These are phyloP conservation scores for Proisotoma minuta DNA, from an alignment of 2,888 invertebrate genomes.

Conservation along the genomic window DNA sequence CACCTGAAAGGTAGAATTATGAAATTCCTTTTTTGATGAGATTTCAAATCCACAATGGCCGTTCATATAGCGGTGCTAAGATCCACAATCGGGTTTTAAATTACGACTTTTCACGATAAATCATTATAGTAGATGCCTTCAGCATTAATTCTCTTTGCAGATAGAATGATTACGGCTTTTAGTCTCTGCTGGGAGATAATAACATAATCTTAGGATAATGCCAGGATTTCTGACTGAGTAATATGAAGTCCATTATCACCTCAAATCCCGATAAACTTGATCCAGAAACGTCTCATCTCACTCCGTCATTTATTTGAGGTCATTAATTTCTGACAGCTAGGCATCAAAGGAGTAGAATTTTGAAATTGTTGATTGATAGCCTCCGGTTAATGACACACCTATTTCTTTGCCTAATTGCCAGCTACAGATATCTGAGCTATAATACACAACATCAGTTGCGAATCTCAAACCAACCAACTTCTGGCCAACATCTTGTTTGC, in stretches of 20 bases:
- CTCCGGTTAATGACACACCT: neutral
- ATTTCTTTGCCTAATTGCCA: too few species aligned
- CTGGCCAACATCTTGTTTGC: too few species aligned
- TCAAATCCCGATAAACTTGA: neutral
- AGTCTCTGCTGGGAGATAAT: neutral
- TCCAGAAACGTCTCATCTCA: neutral
- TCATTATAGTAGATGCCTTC: conserved; percentile 8
- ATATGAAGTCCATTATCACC: conserved; percentile 1
- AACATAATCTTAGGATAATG: conserved; percentile 2
- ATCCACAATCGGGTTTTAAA: neutral
- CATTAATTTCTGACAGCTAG: neutral
- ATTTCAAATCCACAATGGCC: neutral
- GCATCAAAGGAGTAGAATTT: neutral
- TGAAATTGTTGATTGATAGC: neutral
- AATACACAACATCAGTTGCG: too few species aligned
- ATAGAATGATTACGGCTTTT: conserved; percentile 4
- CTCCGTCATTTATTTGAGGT: conserved; percentile 2
- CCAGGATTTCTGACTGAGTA: conserved; percentile 2
- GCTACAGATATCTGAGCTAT: too few species aligned
- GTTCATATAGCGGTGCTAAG: too few species aligned
- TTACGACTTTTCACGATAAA: conserved; percentile 5
- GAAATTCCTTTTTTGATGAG: conserved; percentile 9
- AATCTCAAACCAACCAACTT: too few species aligned
- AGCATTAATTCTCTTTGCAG: neutral
- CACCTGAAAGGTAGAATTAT: conserved; percentile 5